phyloP scores from a whole-genome alignment of 2,888 invertebrate species.

The Reticulitermes lucifugus region DNA sequence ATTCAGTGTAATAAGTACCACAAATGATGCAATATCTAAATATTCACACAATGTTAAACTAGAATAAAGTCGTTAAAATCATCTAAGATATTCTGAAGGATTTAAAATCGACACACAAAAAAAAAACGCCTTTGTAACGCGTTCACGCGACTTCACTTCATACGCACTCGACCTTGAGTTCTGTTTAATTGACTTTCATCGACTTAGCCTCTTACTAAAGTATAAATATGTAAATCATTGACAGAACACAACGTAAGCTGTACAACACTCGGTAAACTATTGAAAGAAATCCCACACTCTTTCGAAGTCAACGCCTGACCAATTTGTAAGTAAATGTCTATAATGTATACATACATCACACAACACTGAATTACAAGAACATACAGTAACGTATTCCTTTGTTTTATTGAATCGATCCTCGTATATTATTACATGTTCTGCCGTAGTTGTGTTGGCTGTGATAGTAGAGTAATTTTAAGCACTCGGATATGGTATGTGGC shows the following conservation, averaged over 20 bases:
- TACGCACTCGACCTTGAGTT: not conserved
- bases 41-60: too few species aligned
- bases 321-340: not conserved
- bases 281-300: not conserved
- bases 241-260: not conserved
- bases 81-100: too few species aligned
- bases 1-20: too few species aligned
- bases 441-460: not conserved
- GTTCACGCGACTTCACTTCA: not conserved
- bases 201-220: not conserved
- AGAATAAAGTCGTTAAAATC: too few species aligned
- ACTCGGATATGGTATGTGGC: not conserved
- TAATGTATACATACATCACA: not conserved
- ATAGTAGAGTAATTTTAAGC: not conserved
- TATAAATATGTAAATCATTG: not conserved
- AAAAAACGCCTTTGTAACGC: not conserved
- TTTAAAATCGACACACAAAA: too few species aligned
- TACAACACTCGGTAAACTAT: not conserved
- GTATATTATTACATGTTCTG: not conserved
- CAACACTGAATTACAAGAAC: not conserved
- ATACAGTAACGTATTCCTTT: not conserved
- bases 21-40: too few species aligned
- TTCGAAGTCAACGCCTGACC: not conserved
- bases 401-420: not conserved
- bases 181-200: not conserved